phyloP scores from a whole-genome alignment of 92 coral and sea anemone genomes.

The Parazoanthus atlanticus region DNA sequence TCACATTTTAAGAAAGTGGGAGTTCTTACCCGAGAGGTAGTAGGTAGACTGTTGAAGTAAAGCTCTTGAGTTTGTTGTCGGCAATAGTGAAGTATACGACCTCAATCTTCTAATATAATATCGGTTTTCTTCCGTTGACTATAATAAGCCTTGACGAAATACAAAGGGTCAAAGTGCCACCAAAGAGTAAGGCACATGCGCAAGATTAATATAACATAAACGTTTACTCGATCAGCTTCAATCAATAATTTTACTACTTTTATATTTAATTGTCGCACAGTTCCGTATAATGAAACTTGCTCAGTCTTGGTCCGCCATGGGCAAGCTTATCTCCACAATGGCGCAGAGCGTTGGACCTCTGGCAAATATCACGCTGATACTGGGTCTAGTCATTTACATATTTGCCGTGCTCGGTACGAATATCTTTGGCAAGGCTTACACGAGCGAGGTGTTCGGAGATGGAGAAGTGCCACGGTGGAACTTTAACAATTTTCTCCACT shows the following conservation, averaged over 20 bases:
- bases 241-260: background rate
- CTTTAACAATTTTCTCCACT: conserved; percentile 75
- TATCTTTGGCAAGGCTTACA: conserved; percentile 77
- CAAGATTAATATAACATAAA: background rate
- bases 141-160: no score
- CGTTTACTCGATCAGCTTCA: no score
- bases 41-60: no score
- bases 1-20: no score
- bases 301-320: conserved; percentile 87
- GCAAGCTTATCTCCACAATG: conserved; percentile 74
- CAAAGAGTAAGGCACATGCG: background rate
- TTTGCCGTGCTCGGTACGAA: conserved; percentile 83
- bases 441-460: conserved; percentile 65
- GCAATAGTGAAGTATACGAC: no score
- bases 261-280: conserved; percentile 20
- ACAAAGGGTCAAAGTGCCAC: no score
- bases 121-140: no score
- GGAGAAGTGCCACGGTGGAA: conserved; percentile 83
- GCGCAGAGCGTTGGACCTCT: conserved; percentile 84
- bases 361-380: conserved; percentile 79
- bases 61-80: no score
- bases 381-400: conserved; percentile 71
- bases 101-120: no score
- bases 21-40: no score
- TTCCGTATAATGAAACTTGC: conserved; percentile 78